phyloP scores from a whole-genome alignment of 2,113 vertebrate genomes.

The Cryptotis parvus region DNA sequence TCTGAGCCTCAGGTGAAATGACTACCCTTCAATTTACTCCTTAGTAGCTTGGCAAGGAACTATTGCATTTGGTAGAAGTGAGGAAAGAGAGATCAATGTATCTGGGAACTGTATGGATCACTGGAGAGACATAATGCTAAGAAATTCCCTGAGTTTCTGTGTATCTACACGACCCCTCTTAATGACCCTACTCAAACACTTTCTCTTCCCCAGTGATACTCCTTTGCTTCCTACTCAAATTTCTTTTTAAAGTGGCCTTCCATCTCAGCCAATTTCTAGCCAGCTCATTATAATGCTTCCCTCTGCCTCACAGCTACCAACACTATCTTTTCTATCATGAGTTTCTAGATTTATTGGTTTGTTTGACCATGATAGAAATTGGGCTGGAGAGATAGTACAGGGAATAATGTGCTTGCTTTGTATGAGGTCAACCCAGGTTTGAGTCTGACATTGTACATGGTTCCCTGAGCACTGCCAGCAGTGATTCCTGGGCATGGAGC shows the following conservation, averaged over 20 bases:
- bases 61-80: neutral
- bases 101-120: neutral
- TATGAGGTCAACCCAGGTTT: no score
- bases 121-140: neutral
- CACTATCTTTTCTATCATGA: neutral
- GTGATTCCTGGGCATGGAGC: no score
- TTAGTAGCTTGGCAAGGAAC: conserved; percentile 12
- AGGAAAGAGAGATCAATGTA: neutral
- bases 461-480: no score
- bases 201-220: neutral
- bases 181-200: neutral
- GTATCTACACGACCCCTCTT: neutral
- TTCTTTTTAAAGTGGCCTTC: no score
- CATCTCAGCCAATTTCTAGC: neutral
- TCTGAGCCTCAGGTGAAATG: neutral
- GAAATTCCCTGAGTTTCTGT: neutral
- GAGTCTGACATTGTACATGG: no score
- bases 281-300: neutral
- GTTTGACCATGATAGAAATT: neutral
- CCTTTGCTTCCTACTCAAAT: neutral
- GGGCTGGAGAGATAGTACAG: no score
- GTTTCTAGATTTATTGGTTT: conserved; percentile 44
- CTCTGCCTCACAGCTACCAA: neutral
- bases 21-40: neutral
- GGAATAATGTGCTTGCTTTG: no score